A percentile compares a stretch with the other conserved stretches of the same genome.
These are phyloP conservation scores for Oegoconia quadripuncta DNA, from an alignment of 2,888 invertebrate species.

Conservation along the genomic window DNA sequence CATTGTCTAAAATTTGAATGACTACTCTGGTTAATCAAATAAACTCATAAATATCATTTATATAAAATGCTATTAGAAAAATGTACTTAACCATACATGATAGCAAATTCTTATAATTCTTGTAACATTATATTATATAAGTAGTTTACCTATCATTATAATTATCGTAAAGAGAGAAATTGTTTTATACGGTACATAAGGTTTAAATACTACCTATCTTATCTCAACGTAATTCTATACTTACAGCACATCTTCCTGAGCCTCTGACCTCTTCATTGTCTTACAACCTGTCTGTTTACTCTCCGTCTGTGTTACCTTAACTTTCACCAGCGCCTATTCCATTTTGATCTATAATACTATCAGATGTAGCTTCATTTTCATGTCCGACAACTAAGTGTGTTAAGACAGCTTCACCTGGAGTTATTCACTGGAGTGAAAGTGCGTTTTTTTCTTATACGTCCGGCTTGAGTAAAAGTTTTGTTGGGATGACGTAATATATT, in stretches of 20 bases:
- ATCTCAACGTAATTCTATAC: not conserved
- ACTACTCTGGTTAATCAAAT: too few species aligned
- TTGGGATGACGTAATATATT: slow-evolving; percentile 61
- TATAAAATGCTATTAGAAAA: too few species aligned
- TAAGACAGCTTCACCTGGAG: slow-evolving; percentile 33
- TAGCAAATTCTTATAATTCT: too few species aligned
- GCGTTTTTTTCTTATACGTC: slow-evolving; percentile 60
- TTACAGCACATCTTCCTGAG: slow-evolving; percentile 36
- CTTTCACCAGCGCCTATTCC: slow-evolving; percentile 6
- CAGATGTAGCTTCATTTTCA: slow-evolving; percentile 22
- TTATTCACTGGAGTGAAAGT: slow-evolving; percentile 61
- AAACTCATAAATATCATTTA: too few species aligned
- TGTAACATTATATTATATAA: too few species aligned
- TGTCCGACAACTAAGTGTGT: slow-evolving; percentile 13
- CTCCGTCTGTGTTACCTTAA: slow-evolving; percentile 17
- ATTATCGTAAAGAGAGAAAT: too few species aligned
- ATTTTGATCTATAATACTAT: slow-evolving; percentile 21
- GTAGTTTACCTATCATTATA: too few species aligned
- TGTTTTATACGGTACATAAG: too few species aligned
- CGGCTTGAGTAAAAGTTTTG: slow-evolving; percentile 71
- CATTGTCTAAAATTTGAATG: too few species aligned
- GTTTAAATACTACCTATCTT: too few species aligned
- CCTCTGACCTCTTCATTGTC: slow-evolving; percentile 62
- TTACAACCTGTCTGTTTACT: slow-evolving; percentile 34
- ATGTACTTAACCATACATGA: too few species aligned